These are phyloP conservation scores for Peromyscus attwateri DNA, from an alignment of 2,797 vertebrate genomes.

Conservation along the genomic window DNA sequence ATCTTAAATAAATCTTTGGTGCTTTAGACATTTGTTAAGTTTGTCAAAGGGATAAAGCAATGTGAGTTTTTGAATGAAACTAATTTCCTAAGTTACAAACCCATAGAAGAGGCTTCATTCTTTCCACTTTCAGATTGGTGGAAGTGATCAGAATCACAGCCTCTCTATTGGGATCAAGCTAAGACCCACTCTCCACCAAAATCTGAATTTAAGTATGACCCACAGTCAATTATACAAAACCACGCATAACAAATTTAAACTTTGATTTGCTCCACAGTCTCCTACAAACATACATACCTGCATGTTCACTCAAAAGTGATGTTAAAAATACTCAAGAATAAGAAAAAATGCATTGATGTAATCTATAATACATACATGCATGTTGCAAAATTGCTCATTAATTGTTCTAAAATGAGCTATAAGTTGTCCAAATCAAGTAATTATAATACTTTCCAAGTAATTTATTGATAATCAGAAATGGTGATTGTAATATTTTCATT, in stretches of 20 bases:
- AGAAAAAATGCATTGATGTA: neutral
- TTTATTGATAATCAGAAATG: constrained; percentile 34
- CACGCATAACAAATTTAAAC: constrained; percentile 1
- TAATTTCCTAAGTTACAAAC: neutral
- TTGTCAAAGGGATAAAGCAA: neutral
- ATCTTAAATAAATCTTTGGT: neutral
- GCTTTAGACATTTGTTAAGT: constrained; percentile 19
- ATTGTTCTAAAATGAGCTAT: constrained; percentile 4
- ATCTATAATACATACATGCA: neutral
- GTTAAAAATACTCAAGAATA: neutral
- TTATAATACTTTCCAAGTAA: constrained; percentile 54
- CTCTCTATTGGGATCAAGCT: neutral
- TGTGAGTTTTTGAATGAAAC: neutral
- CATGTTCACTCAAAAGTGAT: neutral
- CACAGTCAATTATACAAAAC: constrained; percentile 13
- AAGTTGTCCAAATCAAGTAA: neutral
- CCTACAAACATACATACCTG: neutral
- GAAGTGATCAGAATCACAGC: neutral
- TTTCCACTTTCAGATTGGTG: neutral
- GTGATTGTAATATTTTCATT: neutral
- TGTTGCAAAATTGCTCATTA: neutral
- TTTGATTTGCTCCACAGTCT: neutral
- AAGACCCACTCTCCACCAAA: neutral
- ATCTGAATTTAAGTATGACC: neutral
- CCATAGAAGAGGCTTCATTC: neutral